Conservation (phyloP, 1,140 invertebrate genomes). For the Drosophila ohnishii region DNA sequence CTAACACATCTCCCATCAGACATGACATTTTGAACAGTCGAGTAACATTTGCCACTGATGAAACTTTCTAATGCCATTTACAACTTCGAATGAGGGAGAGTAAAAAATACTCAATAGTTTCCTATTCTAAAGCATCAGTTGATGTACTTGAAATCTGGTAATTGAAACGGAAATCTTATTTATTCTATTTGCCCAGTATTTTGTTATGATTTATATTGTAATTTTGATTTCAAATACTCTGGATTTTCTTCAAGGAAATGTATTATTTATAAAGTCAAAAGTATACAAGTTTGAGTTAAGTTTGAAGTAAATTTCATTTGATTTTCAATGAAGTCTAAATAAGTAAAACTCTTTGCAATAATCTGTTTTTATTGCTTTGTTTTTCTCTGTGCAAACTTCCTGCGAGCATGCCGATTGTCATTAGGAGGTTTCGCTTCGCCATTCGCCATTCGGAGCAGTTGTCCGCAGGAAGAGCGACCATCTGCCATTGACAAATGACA, state of each 20-base stretch:
- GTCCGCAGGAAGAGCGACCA: constrained; percentile 47
- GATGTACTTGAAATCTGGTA: neutral
- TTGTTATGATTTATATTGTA: neutral
- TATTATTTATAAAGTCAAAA: neutral
- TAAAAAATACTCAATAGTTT: neutral
- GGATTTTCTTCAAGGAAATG: neutral
- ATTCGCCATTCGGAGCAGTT: constrained; percentile 17
- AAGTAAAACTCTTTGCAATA: neutral
- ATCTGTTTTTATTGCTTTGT: neutral
- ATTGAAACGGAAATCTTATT: neutral
- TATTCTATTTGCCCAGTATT: neutral
- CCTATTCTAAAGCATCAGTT: neutral
- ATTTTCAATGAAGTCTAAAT: too few species aligned
- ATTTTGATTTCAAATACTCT: too few species aligned
- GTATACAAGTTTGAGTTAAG: neutral
- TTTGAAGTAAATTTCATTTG: too few species aligned
- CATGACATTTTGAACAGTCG: neutral
- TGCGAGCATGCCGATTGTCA: constrained; percentile 64
- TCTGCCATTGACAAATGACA: constrained; percentile 81
- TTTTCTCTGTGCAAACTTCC: constrained; percentile 5
- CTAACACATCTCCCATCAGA: neutral
- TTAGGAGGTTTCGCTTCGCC: constrained; percentile 43
- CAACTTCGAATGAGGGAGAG: neutral
- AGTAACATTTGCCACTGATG: neutral
- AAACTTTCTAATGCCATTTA: constrained; percentile 1